These are phyloP conservation scores for Nipponacmea schrenckii DNA, from an alignment of 2,888 invertebrate species.

Conservation along the genomic window DNA sequence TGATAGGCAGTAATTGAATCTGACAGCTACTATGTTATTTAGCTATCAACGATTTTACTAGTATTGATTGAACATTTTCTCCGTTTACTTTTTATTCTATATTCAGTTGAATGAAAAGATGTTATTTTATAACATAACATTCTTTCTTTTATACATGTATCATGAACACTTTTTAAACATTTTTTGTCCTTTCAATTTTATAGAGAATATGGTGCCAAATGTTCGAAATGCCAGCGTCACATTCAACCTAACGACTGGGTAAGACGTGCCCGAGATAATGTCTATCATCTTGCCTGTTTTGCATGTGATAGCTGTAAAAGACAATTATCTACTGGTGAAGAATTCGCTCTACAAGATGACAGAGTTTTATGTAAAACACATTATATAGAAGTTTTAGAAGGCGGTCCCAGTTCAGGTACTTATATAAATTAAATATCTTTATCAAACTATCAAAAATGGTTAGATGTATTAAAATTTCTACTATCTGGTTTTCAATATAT, in stretches of 20 bases:
- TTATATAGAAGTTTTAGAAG: slow-evolving; percentile 90
- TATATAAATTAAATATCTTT: neutral
- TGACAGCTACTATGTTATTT: slow-evolving; percentile 1
- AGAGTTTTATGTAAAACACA: slow-evolving; percentile 96
- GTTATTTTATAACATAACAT: neutral
- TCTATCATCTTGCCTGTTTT: slow-evolving; percentile 98
- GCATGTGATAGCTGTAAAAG: slow-evolving; percentile 85
- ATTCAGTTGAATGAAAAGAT: neutral
- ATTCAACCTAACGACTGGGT: slow-evolving; percentile 98
- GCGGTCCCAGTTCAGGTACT: slow-evolving; percentile 75
- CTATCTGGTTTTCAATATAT: too few relatives aligned
- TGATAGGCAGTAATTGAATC: neutral
- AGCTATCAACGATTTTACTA: neutral
- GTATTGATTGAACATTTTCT: too few relatives aligned
- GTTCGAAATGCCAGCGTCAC: slow-evolving; percentile 92
- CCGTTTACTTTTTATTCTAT: too few relatives aligned
- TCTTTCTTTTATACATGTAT: too few relatives aligned
- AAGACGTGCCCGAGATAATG: slow-evolving; percentile 86
- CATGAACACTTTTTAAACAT: too few relatives aligned
- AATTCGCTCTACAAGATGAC: slow-evolving; percentile 95
- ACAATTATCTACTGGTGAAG: slow-evolving; percentile 79
- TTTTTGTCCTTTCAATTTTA: slow-evolving; percentile 51
- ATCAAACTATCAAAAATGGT: neutral
- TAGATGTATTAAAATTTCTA: neutral
- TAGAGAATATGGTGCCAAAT: slow-evolving; percentile 96